phyloP scores from a whole-genome alignment of 2,888 invertebrate species.

The Sarcophaga carnaria region DNA sequence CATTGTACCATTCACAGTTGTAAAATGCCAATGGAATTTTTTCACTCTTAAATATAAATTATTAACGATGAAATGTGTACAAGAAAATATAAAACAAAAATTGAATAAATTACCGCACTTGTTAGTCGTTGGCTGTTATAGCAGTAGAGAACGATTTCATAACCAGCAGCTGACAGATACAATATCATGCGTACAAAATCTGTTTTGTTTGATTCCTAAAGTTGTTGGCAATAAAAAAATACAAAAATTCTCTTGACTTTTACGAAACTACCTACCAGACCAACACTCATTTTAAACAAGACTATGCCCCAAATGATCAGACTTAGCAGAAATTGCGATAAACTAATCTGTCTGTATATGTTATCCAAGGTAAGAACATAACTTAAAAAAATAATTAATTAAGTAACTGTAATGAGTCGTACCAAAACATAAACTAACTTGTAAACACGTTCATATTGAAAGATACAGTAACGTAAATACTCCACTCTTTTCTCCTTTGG shows the following conservation, averaged over 20 bases:
- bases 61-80: not conserved
- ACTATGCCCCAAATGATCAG: slow-evolving; percentile 75
- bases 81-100: not conserved
- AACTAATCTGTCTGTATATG: slow-evolving; percentile 75
- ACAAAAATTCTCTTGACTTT: not conserved
- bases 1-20: slow-evolving; percentile 75
- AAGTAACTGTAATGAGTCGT: not conserved
- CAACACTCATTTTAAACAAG: slow-evolving; percentile 75
- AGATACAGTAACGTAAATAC: slow-evolving; percentile 76
- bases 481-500: slow-evolving; percentile 74
- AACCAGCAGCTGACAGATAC: slow-evolving; percentile 75
- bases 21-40: slow-evolving; percentile 75
- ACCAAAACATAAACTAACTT: slow-evolving; percentile 65
- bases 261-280: slow-evolving; percentile 71
- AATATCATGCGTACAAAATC: slow-evolving; percentile 76
- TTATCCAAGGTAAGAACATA: slow-evolving; percentile 73
- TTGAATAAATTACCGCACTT: slow-evolving; percentile 35
- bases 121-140: slow-evolving; percentile 76
- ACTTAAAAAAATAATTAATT: slow-evolving; percentile 65
- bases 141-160: slow-evolving; percentile 76
- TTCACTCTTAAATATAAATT: slow-evolving; percentile 70
- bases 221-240: not conserved
- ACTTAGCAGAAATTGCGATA: slow-evolving; percentile 77
- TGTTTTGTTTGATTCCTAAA: slow-evolving; percentile 68
- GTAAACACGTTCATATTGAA: slow-evolving; percentile 74